Evolutionary conservation across 2,797 vertebrate species (phyloP).

Genomic region (Buceros bicornis): DNA sequence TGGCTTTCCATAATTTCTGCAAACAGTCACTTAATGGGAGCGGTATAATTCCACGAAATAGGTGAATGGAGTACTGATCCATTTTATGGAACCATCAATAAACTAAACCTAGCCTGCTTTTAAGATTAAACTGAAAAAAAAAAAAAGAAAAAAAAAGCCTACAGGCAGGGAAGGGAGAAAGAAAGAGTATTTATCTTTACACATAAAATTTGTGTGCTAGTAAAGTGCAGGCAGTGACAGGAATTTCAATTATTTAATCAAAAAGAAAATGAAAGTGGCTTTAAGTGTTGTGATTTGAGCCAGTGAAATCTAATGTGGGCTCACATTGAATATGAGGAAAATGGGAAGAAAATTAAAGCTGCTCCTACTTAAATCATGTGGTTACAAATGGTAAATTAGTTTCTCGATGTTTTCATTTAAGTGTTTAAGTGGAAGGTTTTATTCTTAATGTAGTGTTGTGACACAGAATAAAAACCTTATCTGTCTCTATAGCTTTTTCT

Average conservation of each 20-base stretch:
- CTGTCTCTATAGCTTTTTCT: slow-evolving; percentile 62
- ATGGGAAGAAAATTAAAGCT: slow-evolving; percentile 97
- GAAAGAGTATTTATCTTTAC: slow-evolving; percentile 88
- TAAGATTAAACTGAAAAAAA: slow-evolving; percentile 78
- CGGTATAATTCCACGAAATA: slow-evolving; percentile 91
- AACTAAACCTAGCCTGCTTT: slow-evolving; percentile 87
- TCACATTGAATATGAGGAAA: slow-evolving; percentile 97
- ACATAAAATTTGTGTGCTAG: slow-evolving; percentile 86
- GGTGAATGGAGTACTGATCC: slow-evolving; percentile 87
- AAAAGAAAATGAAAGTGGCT: slow-evolving; percentile 98
- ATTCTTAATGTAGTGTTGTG: slow-evolving; percentile 91
- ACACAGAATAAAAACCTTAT: slow-evolving; percentile 87
- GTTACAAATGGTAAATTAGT: slow-evolving; percentile 99
- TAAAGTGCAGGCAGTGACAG: slow-evolving; percentile 99
- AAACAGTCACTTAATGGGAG: slow-evolving; percentile 97
- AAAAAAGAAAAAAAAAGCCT: background rate
- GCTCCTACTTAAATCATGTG: slow-evolving; percentile 97
- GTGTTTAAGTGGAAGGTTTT: slow-evolving; percentile 99
- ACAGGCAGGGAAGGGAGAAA: slow-evolving; percentile 69
- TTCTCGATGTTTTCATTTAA: slow-evolving; percentile 99
- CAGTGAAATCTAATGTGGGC: slow-evolving; percentile 98
- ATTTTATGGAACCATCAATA: slow-evolving; percentile 89
- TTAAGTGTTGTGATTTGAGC: slow-evolving; percentile 99
- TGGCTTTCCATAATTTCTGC: slow-evolving; percentile 83
- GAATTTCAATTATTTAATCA: slow-evolving; percentile 99